Conservation (phyloP, 2,797 vertebrate species). For the Phrynocephalus vlangalii region DNA sequence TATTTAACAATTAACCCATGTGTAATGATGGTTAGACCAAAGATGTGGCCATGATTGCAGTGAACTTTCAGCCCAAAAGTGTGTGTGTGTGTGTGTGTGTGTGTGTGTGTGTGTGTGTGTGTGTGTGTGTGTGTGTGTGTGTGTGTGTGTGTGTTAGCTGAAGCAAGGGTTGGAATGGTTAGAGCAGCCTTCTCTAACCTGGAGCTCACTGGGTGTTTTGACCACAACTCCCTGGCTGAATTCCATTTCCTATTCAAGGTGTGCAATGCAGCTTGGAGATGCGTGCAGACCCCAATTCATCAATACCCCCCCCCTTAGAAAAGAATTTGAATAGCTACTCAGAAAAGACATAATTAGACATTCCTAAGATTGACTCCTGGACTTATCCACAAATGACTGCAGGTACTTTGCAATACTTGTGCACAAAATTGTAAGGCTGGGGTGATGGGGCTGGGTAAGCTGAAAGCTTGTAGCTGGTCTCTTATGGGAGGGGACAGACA, state of each 20-base stretch:
- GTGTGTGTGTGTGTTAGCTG: neutral
- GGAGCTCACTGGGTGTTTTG: neutral
- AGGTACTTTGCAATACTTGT: no score
- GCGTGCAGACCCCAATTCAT: no score
- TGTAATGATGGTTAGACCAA: neutral
- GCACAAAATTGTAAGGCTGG: neutral
- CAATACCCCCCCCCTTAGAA: no score
- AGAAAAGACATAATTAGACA: no score
- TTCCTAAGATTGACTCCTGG: no score
- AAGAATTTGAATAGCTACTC: no score
- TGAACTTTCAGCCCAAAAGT: neutral
- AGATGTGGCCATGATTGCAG: neutral
- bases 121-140: no score
- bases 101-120: no score
- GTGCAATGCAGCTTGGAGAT: neutral
- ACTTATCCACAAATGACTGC: no score
- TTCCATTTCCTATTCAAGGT: no score
- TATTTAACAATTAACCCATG: conserved; percentile 10
- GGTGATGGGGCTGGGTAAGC: neutral
- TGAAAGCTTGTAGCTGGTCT: neutral
- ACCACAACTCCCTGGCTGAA: neutral
- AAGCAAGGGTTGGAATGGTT: neutral
- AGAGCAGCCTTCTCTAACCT: neutral
- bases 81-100: no score
- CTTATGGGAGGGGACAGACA: neutral